These are phyloP conservation scores for Seriola rivoliana DNA, from an alignment of 2,113 vertebrate genomes.

Conservation along the genomic window DNA sequence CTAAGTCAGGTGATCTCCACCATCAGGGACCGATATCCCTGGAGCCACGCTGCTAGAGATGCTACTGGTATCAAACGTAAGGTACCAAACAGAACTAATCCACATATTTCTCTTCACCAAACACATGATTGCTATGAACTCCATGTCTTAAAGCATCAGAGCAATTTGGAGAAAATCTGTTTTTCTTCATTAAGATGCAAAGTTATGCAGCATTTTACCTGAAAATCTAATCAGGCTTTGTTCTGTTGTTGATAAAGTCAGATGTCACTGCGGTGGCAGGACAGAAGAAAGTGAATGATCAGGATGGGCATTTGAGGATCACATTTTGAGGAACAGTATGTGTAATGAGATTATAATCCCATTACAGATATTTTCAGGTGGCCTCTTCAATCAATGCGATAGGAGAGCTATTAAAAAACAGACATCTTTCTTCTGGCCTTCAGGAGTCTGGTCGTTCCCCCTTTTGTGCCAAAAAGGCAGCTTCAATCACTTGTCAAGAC, in stretches of 20 bases:
- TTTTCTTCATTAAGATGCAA: slow-evolving; percentile 58
- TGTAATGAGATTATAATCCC: neutral
- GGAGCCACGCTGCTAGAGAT: neutral
- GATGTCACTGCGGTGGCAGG: neutral
- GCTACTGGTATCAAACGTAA: neutral
- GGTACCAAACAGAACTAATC: neutral
- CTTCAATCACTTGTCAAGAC: slow-evolving; percentile 28
- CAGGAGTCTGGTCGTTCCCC: neutral
- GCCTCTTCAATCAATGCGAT: neutral
- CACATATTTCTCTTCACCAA: slow-evolving; percentile 11
- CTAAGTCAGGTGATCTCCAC: neutral
- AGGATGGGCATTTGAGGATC: neutral
- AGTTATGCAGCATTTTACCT: slow-evolving; percentile 49
- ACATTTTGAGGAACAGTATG: neutral
- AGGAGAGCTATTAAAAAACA: neutral
- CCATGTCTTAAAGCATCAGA: neutral
- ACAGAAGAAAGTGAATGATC: neutral
- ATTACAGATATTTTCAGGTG: neutral
- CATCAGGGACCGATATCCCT: neutral
- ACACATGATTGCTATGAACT: neutral
- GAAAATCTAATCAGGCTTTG: slow-evolving; percentile 56
- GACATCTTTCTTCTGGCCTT: neutral
- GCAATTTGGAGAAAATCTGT: slow-evolving; percentile 17
- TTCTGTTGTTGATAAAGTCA: slow-evolving; percentile 13
- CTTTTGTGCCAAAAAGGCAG: slow-evolving; percentile 13